phyloP scores from a whole-genome alignment of 1,140 invertebrate species.

The Drosophila prosaltans region DNA sequence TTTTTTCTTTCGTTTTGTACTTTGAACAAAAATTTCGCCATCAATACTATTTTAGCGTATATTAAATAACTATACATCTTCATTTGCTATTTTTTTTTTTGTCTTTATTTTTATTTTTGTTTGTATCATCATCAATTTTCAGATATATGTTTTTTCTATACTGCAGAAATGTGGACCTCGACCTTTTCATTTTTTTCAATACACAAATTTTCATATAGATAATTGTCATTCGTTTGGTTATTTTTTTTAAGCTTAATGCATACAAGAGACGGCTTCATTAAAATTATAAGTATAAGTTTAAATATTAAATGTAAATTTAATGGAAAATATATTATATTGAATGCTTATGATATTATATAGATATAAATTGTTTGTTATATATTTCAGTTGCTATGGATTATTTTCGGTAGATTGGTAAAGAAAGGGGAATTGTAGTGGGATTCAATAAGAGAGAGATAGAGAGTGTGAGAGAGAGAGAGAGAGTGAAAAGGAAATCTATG shows the following conservation, averaged over 20 bases:
- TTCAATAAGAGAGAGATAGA: background rate
- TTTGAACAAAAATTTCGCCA: slow-evolving; percentile 83
- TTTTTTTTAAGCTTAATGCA: slow-evolving; percentile 76
- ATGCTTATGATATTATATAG: slow-evolving; percentile 32
- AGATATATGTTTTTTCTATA: slow-evolving; percentile 81
- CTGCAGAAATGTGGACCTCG: slow-evolving; percentile 83
- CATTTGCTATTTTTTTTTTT: slow-evolving; percentile 5
- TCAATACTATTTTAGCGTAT: slow-evolving; percentile 81
- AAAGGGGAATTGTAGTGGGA: background rate
- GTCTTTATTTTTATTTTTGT: background rate
- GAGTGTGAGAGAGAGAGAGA: slow-evolving; percentile 11
- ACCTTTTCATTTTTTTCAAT: slow-evolving; percentile 75
- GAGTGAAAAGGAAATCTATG: slow-evolving; percentile 34
- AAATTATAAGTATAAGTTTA: slow-evolving; percentile 31
- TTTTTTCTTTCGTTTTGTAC: slow-evolving; percentile 61
- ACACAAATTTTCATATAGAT: slow-evolving; percentile 76
- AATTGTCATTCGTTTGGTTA: slow-evolving; percentile 17
- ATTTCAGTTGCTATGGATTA: slow-evolving; percentile 1
- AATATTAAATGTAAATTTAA: slow-evolving; percentile 44
- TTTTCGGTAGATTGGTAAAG: slow-evolving; percentile 2
- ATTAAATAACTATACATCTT: slow-evolving; percentile 80
- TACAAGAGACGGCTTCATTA: slow-evolving; percentile 82
- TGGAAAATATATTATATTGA: slow-evolving; percentile 22
- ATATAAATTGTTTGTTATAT: slow-evolving; percentile 25
- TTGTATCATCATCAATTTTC: slow-evolving; percentile 46